Evolutionary conservation across 2,113 vertebrate species (phyloP).

Genomic region (Lepisosteus osseus): DNA sequence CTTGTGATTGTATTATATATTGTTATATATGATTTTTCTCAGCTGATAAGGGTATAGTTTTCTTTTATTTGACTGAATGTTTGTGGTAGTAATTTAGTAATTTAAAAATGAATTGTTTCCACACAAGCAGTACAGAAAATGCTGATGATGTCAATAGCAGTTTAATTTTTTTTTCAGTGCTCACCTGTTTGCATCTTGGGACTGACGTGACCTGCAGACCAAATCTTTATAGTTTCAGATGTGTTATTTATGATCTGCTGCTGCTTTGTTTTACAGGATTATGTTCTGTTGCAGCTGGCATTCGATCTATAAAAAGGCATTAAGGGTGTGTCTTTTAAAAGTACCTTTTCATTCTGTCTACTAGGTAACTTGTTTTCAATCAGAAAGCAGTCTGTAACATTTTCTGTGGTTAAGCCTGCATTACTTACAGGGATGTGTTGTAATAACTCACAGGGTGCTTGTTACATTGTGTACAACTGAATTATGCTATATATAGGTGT

Average conservation of each 20-base stretch:
- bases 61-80: background rate
- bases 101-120: too few species aligned
- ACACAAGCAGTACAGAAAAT: too few species aligned
- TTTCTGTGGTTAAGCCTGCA: background rate
- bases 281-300: constrained; percentile 30
- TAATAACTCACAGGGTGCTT: background rate
- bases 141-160: background rate
- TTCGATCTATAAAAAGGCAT: background rate
- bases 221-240: constrained; percentile 31
- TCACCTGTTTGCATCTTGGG: background rate
- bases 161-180: background rate
- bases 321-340: background rate
- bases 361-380: background rate
- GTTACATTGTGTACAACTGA: background rate
- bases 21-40: too few species aligned
- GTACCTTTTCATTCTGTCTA: background rate
- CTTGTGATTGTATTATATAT: too few species aligned
- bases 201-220: constrained; percentile 19
- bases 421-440: background rate
- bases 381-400: background rate
- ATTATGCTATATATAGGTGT: too few species aligned
- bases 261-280: constrained; percentile 26
- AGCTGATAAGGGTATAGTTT: too few species aligned
- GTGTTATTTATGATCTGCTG: constrained; percentile 15
- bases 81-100: too few species aligned